Evolutionary conservation across 2,797 vertebrate species (phyloP).

Genomic region (Mormyrops boulengeri): DNA sequence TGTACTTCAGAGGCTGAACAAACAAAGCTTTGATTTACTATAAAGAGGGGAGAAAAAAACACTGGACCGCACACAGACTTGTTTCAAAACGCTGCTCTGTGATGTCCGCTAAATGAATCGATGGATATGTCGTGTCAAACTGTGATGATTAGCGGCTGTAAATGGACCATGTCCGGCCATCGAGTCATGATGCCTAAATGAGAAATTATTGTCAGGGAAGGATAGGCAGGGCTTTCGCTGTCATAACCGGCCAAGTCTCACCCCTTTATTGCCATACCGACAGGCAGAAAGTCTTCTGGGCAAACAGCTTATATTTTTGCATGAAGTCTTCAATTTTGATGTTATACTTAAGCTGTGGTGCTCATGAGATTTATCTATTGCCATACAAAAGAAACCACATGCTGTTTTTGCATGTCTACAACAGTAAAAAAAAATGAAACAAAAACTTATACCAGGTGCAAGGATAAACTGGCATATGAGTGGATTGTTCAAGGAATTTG

Average conservation of each 20-base stretch:
- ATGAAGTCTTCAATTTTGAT: neutral
- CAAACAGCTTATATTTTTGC: neutral
- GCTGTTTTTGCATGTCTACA: neutral
- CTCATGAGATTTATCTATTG: neutral
- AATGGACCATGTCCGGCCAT: neutral
- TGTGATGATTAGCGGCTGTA: neutral
- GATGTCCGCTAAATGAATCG: neutral
- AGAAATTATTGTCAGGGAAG: neutral
- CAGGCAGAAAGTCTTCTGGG: neutral
- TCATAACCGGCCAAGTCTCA: neutral
- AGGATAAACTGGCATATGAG: neutral
- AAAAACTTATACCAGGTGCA: neutral
- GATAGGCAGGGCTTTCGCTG: neutral
- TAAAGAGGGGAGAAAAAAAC: neutral
- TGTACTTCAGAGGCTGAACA: neutral
- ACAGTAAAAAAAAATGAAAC: neutral
- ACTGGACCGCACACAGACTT: neutral
- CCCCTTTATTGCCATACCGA: neutral
- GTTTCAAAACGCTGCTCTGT: neutral
- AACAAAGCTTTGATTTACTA: constrained; percentile 13
- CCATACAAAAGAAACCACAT: neutral
- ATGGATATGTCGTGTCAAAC: neutral
- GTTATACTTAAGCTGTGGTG: neutral
- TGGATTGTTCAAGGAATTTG: neutral
- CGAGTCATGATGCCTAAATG: neutral